Evolutionary conservation across 2,888 invertebrate species (phyloP).

Genomic region (Leptarthrus brevirostris): DNA sequence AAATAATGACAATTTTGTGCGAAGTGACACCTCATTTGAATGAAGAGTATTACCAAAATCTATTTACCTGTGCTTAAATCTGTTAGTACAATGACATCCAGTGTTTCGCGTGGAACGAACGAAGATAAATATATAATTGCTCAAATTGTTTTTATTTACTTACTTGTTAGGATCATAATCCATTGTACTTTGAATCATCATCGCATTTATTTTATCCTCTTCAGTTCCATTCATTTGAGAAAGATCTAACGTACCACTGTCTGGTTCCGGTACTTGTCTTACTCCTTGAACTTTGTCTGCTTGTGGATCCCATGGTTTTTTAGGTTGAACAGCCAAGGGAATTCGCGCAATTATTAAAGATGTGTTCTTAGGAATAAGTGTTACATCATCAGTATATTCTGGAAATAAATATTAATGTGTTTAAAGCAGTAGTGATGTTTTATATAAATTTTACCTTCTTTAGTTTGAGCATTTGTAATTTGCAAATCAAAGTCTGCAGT

Average conservation of each 20-base stretch:
- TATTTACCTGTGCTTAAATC: conserved; percentile 53
- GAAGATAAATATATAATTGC: background rate
- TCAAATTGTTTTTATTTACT: conserved; percentile 62
- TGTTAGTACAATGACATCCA: conserved; percentile 48
- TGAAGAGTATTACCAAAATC: too few species aligned
- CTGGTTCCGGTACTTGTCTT: conserved; percentile 66
- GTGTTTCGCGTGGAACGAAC: conserved; percentile 45
- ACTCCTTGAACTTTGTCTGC: conserved; percentile 63
- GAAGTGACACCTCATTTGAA: too few species aligned
- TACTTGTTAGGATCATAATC: conserved; percentile 98
- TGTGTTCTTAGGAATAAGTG: conserved; percentile 96
- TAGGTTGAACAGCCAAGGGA: conserved; percentile 83
- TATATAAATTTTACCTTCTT: conserved; percentile 88
- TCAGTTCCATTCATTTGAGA: conserved; percentile 92
- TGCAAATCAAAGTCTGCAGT: conserved; percentile 95
- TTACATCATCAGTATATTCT: conserved; percentile 93
- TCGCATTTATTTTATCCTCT: conserved; percentile 96
- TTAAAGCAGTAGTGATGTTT: too few species aligned
- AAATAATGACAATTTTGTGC: too few species aligned
- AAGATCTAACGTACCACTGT: conserved; percentile 80
- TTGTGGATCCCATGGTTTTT: conserved; percentile 77
- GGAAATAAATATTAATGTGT: conserved; percentile 28
- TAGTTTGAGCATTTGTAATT: conserved; percentile 96
- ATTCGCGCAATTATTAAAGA: conserved; percentile 94
- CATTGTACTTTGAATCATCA: conserved; percentile 96